Evolutionary conservation across 2,113 vertebrate species (phyloP).

Genomic region (Pseudopipra pipra): DNA sequence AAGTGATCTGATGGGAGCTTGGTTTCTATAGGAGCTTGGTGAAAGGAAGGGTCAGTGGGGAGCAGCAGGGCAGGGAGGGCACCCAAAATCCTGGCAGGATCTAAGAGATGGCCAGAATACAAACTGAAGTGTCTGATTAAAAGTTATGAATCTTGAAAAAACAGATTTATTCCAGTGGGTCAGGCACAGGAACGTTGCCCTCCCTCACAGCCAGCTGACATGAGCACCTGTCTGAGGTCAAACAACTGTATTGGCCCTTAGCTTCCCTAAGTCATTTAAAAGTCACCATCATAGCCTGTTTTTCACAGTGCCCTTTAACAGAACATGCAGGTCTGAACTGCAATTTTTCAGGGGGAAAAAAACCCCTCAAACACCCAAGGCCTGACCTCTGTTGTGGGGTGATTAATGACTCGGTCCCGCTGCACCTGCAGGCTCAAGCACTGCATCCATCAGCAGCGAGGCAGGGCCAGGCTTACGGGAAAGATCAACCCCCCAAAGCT

Average conservation of each 20-base stretch:
- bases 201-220: neutral
- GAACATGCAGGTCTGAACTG: neutral
- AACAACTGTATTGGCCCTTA: neutral
- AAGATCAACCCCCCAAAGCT: slow-evolving; percentile 20
- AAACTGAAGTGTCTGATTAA: neutral
- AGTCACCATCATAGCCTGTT: neutral
- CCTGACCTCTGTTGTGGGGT: neutral
- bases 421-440: neutral
- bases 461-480: neutral
- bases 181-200: neutral
- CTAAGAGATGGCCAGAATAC: neutral
- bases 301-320: neutral
- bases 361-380: neutral
- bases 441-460: neutral
- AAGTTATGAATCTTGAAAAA: neutral
- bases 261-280: neutral
- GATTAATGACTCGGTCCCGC: slow-evolving; percentile 11
- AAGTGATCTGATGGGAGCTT: neutral
- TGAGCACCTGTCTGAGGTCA: neutral
- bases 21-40: neutral
- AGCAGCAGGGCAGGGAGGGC: neutral
- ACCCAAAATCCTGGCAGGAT: fast-evolving
- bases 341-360: neutral
- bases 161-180: neutral
- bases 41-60: neutral